Percentiles rank a stretch among this genome's conserved stretches.
Conservation (phyloP, 2,888 invertebrate genomes). For the Steromphala cineraria region DNA sequence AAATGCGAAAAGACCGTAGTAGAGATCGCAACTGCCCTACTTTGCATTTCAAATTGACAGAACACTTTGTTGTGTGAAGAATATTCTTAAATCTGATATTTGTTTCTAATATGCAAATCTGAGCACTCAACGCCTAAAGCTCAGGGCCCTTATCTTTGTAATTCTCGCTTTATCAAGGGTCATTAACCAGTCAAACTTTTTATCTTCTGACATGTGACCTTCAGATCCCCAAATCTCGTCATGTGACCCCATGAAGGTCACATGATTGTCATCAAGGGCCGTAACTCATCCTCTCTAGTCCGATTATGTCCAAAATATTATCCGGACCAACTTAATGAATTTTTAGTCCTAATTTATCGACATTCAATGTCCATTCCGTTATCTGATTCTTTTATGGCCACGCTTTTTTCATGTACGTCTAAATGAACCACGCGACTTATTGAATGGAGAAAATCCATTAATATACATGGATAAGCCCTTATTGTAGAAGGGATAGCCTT, state of each 20-base stretch:
- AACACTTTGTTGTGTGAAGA: too few species aligned
- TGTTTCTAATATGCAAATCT: background rate
- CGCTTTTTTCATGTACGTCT: too few species aligned
- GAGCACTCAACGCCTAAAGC: background rate
- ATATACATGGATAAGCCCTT: too few species aligned
- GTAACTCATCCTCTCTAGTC: background rate
- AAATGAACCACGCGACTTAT: too few species aligned
- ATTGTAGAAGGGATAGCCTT: background rate
- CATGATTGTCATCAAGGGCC: constrained; percentile 1
- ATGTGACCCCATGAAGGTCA: constrained; percentile 1
- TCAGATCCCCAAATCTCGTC: constrained; percentile 12
- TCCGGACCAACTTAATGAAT: constrained; percentile 7
- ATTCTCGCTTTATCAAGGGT: background rate
- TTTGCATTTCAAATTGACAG: too few species aligned
- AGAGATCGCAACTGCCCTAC: too few species aligned
- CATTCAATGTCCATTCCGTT: background rate
- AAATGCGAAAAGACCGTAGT: too few species aligned
- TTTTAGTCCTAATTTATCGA: constrained; percentile 5
- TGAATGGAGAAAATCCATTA: too few species aligned
- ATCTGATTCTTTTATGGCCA: too few species aligned
- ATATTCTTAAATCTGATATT: too few species aligned
- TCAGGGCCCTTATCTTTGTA: background rate
- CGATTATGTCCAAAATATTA: constrained; percentile 18
- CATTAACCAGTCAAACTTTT: background rate
- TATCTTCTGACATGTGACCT: constrained; percentile 1